Evolutionary conservation across 2,797 vertebrate species (phyloP).

Genomic region (Tokudaia muenninki): DNA sequence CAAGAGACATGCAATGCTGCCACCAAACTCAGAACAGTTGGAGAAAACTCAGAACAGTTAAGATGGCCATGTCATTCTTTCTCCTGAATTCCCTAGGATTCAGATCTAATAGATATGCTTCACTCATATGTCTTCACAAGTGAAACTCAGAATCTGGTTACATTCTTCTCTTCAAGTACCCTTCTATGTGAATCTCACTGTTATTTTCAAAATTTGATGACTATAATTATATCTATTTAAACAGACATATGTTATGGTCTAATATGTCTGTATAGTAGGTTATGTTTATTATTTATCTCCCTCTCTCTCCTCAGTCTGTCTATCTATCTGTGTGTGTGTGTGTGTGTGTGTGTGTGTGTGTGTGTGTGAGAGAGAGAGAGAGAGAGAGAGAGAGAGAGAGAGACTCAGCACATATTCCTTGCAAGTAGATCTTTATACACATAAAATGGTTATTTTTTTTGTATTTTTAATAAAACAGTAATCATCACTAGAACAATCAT

Average conservation of each 20-base stretch:
- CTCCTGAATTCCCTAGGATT: neutral
- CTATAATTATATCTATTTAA: neutral
- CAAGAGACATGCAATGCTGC: neutral
- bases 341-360: neutral
- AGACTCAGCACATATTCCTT: neutral
- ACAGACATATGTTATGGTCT: conserved; percentile 3
- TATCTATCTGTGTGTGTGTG: neutral
- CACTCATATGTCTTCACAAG: neutral
- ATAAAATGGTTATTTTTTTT: neutral
- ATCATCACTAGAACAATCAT: neutral
- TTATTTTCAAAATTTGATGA: conserved; percentile 21
- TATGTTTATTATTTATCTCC: too few species aligned
- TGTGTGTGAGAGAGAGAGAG: neutral
- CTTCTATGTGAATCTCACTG: neutral
- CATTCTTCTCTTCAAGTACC: neutral
- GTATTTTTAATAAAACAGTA: conserved; percentile 66
- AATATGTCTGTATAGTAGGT: neutral
- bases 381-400: neutral
- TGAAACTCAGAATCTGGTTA: neutral
- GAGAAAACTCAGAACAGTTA: neutral
- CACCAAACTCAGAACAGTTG: neutral
- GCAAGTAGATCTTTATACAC: neutral
- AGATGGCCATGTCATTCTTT: neutral
- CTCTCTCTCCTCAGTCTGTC: neutral
- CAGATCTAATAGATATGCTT: neutral